Evolutionary conservation across 2,113 vertebrate genomes (phyloP).

Genomic region (Trichechus manatus): DNA sequence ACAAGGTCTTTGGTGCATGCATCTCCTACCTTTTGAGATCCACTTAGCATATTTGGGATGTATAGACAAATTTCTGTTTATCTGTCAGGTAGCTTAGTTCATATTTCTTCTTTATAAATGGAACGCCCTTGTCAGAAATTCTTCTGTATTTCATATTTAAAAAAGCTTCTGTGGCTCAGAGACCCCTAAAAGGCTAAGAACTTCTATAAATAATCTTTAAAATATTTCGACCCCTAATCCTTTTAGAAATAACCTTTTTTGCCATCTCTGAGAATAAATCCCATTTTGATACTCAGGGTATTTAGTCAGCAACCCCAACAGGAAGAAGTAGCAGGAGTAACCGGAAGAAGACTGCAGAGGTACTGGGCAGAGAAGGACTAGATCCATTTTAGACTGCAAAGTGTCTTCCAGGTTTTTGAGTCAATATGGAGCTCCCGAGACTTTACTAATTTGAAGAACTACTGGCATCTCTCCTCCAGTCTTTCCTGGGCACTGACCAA

Average conservation of each 20-base stretch:
- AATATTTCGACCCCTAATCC: not conserved
- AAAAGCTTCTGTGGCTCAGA: not conserved
- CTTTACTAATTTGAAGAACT: not conserved
- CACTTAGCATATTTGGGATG: not conserved
- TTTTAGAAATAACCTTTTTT: not conserved
- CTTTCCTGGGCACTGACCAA: not conserved
- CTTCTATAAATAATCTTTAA: not conserved
- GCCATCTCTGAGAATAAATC: not conserved
- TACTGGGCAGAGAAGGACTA: not conserved
- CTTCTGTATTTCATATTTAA: not conserved
- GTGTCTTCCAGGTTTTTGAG: not conserved
- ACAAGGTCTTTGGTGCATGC: not conserved
- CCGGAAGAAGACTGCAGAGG: not conserved
- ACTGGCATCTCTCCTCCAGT: not conserved
- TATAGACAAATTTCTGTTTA: not conserved
- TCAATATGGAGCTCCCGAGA: not conserved
- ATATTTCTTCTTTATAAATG: slow-evolving; percentile 9
- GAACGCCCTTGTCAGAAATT: not conserved
- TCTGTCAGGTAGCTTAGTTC: not conserved
- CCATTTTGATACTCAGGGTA: not conserved
- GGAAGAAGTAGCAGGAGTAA: not conserved
- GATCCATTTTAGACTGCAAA: not conserved
- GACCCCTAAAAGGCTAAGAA: not conserved
- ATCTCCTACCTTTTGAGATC: not conserved
- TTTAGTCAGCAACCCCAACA: not conserved